Evolutionary conservation across 92 coral and sea anemone species (phyloP).

Genomic region (Heteractis magnifica): DNA sequence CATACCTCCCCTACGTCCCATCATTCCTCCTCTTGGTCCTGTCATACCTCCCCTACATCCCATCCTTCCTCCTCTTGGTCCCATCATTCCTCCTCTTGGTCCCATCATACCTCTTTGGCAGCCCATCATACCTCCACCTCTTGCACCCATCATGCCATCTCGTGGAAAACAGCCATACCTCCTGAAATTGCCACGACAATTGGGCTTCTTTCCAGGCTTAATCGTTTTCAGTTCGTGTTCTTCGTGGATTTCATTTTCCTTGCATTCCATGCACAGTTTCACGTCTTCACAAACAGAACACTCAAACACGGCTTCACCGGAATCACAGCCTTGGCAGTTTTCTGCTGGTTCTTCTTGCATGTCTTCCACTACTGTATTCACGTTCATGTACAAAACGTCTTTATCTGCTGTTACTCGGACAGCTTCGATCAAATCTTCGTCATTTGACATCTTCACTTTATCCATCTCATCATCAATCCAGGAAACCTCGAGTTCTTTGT

Average conservation of each 20-base stretch:
- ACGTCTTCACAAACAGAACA: slow-evolving; percentile 39
- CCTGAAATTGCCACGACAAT: background rate
- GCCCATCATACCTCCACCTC: slow-evolving; percentile 17
- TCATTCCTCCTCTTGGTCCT: background rate
- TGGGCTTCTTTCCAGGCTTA: background rate
- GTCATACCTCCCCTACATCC: background rate
- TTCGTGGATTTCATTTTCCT: slow-evolving; percentile 39
- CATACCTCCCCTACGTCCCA: slow-evolving; percentile 8
- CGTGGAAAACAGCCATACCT: background rate
- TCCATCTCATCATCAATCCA: slow-evolving; percentile 71
- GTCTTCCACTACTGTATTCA: slow-evolving; percentile 21
- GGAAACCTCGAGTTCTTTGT: slow-evolving; percentile 47
- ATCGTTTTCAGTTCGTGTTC: slow-evolving; percentile 35
- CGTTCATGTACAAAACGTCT: slow-evolving; percentile 42
- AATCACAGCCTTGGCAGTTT: slow-evolving; percentile 45
- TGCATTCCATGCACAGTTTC: slow-evolving; percentile 37
- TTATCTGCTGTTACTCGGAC: slow-evolving; percentile 33
- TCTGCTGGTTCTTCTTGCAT: slow-evolving; percentile 22
- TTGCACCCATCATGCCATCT: slow-evolving; percentile 17
- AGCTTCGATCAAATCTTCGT: slow-evolving; percentile 62
- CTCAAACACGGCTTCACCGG: slow-evolving; percentile 37
- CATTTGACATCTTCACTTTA: slow-evolving; percentile 51
- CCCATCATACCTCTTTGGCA: background rate
- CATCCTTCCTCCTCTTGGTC: slow-evolving; percentile 2
- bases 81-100: slow-evolving; percentile 13